Conservation (phyloP, 2,113 vertebrate genomes). For the Dicentrarchus labrax region DNA sequence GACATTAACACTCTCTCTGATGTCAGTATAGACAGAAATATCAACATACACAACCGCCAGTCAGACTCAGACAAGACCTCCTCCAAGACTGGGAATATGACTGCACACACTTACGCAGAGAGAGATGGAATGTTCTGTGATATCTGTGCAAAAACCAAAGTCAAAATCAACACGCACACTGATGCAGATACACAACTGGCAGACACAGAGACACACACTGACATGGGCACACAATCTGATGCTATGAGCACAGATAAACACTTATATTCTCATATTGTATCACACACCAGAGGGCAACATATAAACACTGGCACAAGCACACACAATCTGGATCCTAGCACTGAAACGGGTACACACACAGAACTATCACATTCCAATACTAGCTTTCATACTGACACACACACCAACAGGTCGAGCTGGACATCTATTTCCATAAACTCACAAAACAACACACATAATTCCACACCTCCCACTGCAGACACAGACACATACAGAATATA, state of each 20-base stretch:
- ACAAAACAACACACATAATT: not conserved
- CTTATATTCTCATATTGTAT: not conserved
- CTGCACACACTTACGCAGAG: not conserved
- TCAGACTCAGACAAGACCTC: not conserved
- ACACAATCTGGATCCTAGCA: not conserved
- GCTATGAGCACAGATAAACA: not conserved
- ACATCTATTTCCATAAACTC: not conserved
- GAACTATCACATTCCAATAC: too few species aligned
- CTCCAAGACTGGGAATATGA: not conserved
- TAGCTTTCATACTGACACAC: too few species aligned
- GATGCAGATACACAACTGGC: not conserved
- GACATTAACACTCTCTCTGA: not conserved
- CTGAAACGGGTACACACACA: not conserved
- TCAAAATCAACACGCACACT: not conserved
- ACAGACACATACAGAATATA: not conserved
- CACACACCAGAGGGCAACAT: not conserved
- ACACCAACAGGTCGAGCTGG: not conserved
- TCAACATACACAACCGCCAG: not conserved
- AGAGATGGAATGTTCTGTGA: not conserved
- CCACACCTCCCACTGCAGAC: not conserved
- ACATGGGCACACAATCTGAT: not conserved
- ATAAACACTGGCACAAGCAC: not conserved
- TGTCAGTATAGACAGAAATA: not conserved
- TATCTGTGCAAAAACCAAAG: not conserved
- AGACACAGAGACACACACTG: not conserved